Conservation (phyloP, 2,113 vertebrate species). For the Myrmophylax atrothorax region DNA sequence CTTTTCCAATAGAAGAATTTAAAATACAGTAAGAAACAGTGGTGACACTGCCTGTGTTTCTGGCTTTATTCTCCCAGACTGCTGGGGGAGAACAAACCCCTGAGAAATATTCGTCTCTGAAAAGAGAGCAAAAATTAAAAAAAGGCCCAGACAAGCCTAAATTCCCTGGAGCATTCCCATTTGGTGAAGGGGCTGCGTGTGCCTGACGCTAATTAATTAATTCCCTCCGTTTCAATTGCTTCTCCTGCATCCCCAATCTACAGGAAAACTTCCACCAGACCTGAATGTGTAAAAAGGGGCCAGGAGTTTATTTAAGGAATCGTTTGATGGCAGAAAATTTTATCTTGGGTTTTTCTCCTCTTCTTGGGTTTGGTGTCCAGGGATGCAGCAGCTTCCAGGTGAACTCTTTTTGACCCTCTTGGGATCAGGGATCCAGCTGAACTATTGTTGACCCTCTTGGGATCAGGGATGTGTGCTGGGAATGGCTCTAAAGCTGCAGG, state of each 20-base stretch:
- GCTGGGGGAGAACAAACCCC: not conserved
- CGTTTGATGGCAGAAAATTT: not conserved
- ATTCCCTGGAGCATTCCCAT: not conserved
- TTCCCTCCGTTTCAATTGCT: conserved; percentile 48
- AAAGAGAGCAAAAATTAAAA: not conserved
- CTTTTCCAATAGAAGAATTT: not conserved
- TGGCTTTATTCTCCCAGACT: not conserved
- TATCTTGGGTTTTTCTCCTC: not conserved
- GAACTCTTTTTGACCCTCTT: not conserved
- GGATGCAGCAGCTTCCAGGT: not conserved
- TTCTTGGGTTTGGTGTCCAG: not conserved
- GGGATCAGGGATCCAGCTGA: not conserved
- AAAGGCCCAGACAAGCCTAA: not conserved
- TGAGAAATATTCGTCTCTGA: not conserved
- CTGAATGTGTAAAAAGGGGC: conserved; percentile 1
- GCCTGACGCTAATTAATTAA: conserved; percentile 57
- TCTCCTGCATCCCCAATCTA: not conserved
- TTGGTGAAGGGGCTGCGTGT: not conserved
- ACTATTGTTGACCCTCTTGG: not conserved
- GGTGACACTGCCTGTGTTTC: not conserved
- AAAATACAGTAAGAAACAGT: not conserved
- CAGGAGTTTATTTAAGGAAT: not conserved
- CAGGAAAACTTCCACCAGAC: not conserved
- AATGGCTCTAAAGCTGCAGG: not conserved
- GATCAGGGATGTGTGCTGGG: not conserved